Conservation (phyloP, 2,797 vertebrate species). For the Anguilla anguilla region DNA sequence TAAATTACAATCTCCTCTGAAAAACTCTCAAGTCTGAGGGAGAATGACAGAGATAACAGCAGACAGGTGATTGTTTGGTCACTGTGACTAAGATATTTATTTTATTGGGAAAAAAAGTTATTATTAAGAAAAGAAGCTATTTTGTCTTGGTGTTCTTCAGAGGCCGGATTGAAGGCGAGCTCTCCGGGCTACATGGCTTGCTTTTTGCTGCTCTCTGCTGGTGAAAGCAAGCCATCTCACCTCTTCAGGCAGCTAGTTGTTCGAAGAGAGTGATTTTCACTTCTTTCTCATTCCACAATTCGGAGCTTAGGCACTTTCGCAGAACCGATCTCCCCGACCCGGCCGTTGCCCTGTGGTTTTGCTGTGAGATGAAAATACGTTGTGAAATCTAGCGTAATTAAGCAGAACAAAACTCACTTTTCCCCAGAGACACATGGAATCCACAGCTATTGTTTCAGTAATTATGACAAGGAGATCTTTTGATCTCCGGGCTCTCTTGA, state of each 20-base stretch:
- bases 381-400: neutral
- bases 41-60: neutral
- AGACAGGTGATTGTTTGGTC: too few relatives aligned
- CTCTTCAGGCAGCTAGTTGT: neutral
- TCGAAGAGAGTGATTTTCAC: neutral
- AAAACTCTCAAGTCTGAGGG: neutral
- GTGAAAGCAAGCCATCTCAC: neutral
- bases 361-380: neutral
- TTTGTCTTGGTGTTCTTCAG: neutral
- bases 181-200: too few relatives aligned
- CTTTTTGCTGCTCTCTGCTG: neutral
- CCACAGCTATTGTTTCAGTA: neutral
- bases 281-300: neutral
- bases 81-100: neutral
- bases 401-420: neutral
- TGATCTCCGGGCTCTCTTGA: neutral
- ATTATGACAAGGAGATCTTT: neutral
- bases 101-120: neutral
- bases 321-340: neutral
- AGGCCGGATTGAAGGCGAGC: too few relatives aligned
- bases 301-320: neutral
- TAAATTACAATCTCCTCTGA: neutral
- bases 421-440: neutral
- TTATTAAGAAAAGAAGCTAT: neutral
- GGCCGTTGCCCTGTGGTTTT: neutral